Evolutionary conservation across 2,113 vertebrate genomes (phyloP).

Genomic region (Loxodonta africana): DNA sequence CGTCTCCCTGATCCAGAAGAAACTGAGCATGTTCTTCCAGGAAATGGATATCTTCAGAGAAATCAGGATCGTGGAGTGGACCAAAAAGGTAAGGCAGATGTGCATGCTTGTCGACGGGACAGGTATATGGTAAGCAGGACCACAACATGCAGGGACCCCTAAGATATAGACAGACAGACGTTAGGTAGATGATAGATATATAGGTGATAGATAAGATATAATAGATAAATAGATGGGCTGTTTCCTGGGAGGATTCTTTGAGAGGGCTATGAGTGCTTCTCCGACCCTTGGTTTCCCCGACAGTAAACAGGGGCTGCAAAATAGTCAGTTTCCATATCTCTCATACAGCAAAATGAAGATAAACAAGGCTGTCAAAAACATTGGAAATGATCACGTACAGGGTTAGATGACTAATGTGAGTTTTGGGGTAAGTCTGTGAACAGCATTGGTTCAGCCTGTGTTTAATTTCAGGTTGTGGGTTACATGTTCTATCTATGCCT

Average conservation of each 20-base stretch:
- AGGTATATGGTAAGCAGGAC: neutral
- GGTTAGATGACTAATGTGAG: fast-evolving
- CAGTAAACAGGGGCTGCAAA: neutral
- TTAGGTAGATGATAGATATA: neutral
- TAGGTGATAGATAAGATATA: neutral
- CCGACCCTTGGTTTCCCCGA: fast-evolving
- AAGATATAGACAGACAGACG: too few species aligned
- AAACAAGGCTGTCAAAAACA: neutral
- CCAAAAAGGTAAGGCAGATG: conserved; percentile 92
- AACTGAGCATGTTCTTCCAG: conserved; percentile 90
- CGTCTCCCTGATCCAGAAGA: conserved; percentile 90
- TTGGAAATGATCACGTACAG: fast-evolving
- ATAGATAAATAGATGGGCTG: neutral
- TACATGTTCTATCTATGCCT: neutral
- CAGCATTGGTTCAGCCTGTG: fast-evolving
- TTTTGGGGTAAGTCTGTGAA: too few species aligned
- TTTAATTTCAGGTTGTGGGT: neutral
- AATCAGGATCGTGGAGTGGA: conserved; percentile 92
- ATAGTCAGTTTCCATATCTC: fast-evolving
- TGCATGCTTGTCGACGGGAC: fast-evolving
- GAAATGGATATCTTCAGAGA: conserved; percentile 91
- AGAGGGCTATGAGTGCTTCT: neutral
- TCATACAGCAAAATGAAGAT: fast-evolving
- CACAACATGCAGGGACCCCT: neutral
- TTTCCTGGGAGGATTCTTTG: neutral